Base-by-base conservation (phyloP, 2,888 invertebrate species). In the Halictus ligatus region DNA sequence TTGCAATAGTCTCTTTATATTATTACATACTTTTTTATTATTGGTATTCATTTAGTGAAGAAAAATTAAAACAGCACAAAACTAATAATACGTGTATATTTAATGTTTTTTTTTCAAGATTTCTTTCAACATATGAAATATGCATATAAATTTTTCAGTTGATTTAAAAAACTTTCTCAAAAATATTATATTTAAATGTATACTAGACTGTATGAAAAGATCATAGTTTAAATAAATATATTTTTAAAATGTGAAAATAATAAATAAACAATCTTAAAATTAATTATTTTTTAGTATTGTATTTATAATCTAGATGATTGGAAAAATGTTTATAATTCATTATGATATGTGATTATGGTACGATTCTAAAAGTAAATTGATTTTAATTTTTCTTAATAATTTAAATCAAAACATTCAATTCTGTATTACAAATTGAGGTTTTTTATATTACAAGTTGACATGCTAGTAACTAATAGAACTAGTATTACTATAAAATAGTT, bases 181-280 rank as follows among this genome's bases (percentile, higher is more conserved):
- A 43, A n/a, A 43, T n/a, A 67, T 69, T 58, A 58, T 77, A 77
- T 67, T 25, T 18, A 58, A 29, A 40, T 35, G 78, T 71, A 35
- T 46, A 35, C 71, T 43, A 43, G 43, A n/a, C 40, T n/a, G n/a
- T 43, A 71, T 71, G 71, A 21, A 25, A 69, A 83, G 69, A 46
- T 75, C 75, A 80, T 75, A 46, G 50, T 80, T 29, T 73, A 29
- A 29, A 40, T 50, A 60, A 73, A 81, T 60, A 64, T 60, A 64
- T 64, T 64, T 81, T 35, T 43, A 46, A 54, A 76, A 18, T 69
- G 29, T 73, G 67, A n/a, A 81, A 58, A 43, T 15, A 79, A 25
- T 43, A 50, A 25, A 81, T 69, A 75, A 71, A 21, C 21, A 71
- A n/a, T 13, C 13, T 2, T 13, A 40, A 43, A n/a, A 13, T 71